phyloP scores from a whole-genome alignment of 1,140 invertebrate species.

The Bactericera cockerelli region DNA sequence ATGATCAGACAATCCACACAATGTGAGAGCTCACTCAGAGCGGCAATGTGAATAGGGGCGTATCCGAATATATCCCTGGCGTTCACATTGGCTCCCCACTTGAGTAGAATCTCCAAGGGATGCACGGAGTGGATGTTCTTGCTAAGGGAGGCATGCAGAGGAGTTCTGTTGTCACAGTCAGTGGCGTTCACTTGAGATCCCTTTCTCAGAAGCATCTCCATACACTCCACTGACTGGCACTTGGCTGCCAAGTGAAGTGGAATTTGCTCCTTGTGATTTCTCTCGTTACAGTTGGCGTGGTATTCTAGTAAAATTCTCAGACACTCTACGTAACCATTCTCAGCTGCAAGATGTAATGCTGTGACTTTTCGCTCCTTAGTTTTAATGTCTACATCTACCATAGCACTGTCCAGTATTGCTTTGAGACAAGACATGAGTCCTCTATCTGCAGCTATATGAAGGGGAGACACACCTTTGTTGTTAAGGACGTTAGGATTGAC shows the following conservation, averaged over 20 bases:
- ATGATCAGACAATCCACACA: slow-evolving; percentile 67
- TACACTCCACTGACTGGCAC: slow-evolving; percentile 57
- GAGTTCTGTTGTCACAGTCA: slow-evolving; percentile 58
- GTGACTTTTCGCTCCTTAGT: slow-evolving; percentile 31
- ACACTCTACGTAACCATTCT: slow-evolving; percentile 50
- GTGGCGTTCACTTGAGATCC: slow-evolving; percentile 54
- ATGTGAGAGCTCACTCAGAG: slow-evolving; percentile 63
- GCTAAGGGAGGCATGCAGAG: slow-evolving; percentile 59
- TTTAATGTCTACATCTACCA: slow-evolving; percentile 20
- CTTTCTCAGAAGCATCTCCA: slow-evolving; percentile 53
- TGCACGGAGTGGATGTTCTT: slow-evolving; percentile 57
- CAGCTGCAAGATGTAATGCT: slow-evolving; percentile 62
- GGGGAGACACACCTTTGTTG: slow-evolving; percentile 50
- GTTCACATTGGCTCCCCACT: slow-evolving; percentile 66
- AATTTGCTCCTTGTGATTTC: slow-evolving; percentile 58
- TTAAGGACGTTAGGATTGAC: slow-evolving; percentile 49
- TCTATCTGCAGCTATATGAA: slow-evolving; percentile 58
- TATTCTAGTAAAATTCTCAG: slow-evolving; percentile 50
- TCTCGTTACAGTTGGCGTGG: slow-evolving; percentile 48
- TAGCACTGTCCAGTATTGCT: slow-evolving; percentile 20
- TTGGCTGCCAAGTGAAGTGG: slow-evolving; percentile 59
- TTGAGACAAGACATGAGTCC: slow-evolving; percentile 48
- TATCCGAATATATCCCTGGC: slow-evolving; percentile 75
- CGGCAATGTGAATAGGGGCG: slow-evolving; percentile 73
- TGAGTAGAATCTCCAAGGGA: slow-evolving; percentile 52